A percentile compares a stretch with the other conserved stretches of the same genome.
Conservation (phyloP, 2,888 invertebrate genomes). For the Eupelmus urozonus region DNA sequence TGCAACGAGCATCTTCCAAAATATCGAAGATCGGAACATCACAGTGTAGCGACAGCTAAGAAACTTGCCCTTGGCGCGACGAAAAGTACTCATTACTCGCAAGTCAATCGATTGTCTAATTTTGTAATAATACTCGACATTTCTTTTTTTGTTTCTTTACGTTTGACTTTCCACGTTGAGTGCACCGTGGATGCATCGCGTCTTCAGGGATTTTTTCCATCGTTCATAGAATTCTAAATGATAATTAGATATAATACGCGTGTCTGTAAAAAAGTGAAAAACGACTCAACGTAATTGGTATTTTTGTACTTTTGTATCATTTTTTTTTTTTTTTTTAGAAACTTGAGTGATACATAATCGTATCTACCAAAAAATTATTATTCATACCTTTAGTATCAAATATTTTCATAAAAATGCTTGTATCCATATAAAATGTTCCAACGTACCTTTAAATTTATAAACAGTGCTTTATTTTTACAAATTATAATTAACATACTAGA, state of each 20-base stretch:
- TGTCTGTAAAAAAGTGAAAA: constrained; percentile 56
- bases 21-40: constrained; percentile 60
- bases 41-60: constrained; percentile 59
- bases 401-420: constrained; percentile 42
- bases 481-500: constrained; percentile 18
- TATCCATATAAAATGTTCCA: constrained; percentile 27
- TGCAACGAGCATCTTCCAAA: constrained; percentile 39
- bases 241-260: constrained; percentile 47
- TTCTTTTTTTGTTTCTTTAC: constrained; percentile 53
- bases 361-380: constrained; percentile 32
- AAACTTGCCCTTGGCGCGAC: constrained; percentile 57
- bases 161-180: constrained; percentile 56
- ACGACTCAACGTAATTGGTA: constrained; percentile 46
- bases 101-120: constrained; percentile 66
- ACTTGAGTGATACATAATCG: constrained; percentile 20
- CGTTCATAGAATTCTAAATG: constrained; percentile 46
- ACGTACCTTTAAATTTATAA: constrained; percentile 14
- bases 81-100: constrained; percentile 64
- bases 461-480: constrained; percentile 43
- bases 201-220: constrained; percentile 56
- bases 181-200: constrained; percentile 25
- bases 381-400: constrained; percentile 42
- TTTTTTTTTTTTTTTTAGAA: constrained; percentile 40
- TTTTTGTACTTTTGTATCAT: constrained; percentile 51
- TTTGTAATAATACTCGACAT: constrained; percentile 69